These are phyloP conservation scores for Ciconia stormi DNA, from an alignment of 2,113 vertebrate genomes.

Conservation along the genomic window DNA sequence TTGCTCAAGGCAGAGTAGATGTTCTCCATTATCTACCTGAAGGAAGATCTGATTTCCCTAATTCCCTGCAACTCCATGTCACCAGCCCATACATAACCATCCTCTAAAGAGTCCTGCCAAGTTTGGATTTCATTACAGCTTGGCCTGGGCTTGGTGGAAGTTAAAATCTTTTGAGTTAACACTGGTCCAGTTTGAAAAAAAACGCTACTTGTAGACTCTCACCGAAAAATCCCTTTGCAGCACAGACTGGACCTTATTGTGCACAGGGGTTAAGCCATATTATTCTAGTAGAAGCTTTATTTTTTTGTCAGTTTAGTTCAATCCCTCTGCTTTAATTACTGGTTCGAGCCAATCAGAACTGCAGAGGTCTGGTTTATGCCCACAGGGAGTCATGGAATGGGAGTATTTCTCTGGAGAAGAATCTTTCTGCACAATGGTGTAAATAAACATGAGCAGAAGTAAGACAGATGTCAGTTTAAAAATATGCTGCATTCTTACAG, in stretches of 20 bases:
- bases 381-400: fast-evolving
- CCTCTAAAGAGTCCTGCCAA: neutral
- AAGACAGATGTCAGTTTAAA: neutral
- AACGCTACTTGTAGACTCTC: neutral
- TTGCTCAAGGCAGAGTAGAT: neutral
- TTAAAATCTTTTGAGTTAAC: neutral
- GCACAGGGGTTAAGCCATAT: neutral
- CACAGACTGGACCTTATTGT: neutral
- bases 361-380: neutral
- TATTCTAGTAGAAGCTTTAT: neutral
- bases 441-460: neutral
- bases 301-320: neutral
- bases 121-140: neutral
- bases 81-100: neutral
- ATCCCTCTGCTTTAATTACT: neutral
- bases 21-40: neutral
- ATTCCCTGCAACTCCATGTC: neutral
- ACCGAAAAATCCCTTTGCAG: neutral
- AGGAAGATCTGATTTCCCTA: neutral
- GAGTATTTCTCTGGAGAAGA: neutral
- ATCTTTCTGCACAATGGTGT: neutral
- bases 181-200: neutral
- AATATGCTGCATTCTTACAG: neutral
- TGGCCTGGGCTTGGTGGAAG: neutral
- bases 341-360: neutral